Percentiles rank a stretch among this genome's conserved stretches.
Conservation (phyloP, 2,888 invertebrate genomes). For the Synergus itoensis region DNA sequence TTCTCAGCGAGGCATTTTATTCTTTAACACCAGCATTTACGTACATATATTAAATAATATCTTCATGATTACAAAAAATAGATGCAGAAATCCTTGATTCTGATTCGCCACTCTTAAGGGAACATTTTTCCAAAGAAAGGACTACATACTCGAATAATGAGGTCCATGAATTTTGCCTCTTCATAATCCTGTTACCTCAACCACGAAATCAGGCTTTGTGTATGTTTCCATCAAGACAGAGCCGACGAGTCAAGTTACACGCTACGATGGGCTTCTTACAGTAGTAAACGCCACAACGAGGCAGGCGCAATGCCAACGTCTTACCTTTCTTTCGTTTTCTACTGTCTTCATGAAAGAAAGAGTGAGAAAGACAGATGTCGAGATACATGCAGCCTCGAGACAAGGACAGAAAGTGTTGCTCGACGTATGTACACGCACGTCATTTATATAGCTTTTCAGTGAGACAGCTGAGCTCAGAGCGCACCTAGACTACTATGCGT, state of each 20-base stretch:
- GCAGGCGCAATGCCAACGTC: constrained; percentile 46
- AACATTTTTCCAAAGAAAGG: too few species aligned
- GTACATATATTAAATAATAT: neutral
- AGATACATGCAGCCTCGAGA: neutral
- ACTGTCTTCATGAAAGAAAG: constrained; percentile 46
- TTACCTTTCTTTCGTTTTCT: constrained; percentile 43
- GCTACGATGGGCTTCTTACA: constrained; percentile 46
- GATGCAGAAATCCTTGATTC: too few species aligned
- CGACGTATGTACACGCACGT: constrained; percentile 54
- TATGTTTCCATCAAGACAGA: neutral
- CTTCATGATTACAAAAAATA: too few species aligned
- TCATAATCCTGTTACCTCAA: neutral
- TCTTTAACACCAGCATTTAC: neutral
- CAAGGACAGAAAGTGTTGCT: constrained; percentile 46
- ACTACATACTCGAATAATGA: too few species aligned
- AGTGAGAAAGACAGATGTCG: constrained; percentile 40
- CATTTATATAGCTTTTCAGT: constrained; percentile 59
- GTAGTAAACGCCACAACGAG: constrained; percentile 45
- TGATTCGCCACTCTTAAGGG: too few species aligned
- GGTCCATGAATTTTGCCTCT: neutral
- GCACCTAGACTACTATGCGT: constrained; percentile 54
- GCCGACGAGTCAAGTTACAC: constrained; percentile 46
- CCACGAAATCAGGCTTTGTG: neutral
- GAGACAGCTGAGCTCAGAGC: constrained; percentile 42
- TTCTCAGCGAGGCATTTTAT: constrained; percentile 29